phyloP scores from a whole-genome alignment of 2,888 invertebrate species.

The Lasioglossum malachurum region DNA sequence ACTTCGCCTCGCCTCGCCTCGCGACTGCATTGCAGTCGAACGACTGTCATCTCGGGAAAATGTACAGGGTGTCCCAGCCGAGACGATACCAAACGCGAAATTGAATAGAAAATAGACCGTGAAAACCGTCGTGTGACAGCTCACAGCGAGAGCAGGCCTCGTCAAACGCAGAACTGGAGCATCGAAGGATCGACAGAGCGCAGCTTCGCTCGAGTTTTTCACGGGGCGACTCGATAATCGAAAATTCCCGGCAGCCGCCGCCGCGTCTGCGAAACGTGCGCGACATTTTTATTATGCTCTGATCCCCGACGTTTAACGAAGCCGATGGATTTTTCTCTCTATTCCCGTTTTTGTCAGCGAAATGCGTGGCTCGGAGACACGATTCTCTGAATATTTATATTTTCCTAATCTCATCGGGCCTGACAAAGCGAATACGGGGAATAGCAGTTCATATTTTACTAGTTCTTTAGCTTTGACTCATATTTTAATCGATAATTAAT shows the following conservation, averaged over 20 bases:
- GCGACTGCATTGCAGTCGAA: slow-evolving; percentile 9
- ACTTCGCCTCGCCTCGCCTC: neutral
- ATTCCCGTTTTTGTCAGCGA: too few relatives aligned
- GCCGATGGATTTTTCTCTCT: neutral
- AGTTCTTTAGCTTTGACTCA: too few relatives aligned
- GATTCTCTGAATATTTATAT: too few relatives aligned
- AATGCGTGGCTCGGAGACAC: too few relatives aligned
- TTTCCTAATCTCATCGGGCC: too few relatives aligned
- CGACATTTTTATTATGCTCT: neutral
- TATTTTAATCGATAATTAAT: too few relatives aligned
- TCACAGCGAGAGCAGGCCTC: neutral
- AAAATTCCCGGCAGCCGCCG: neutral
- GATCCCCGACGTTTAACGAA: neutral
- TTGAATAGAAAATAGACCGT: slow-evolving; percentile 5
- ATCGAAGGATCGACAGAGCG: neutral
- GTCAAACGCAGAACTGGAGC: neutral
- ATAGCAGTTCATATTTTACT: too few relatives aligned
- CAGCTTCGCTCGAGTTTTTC: neutral
- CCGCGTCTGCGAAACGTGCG: neutral
- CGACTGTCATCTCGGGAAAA: slow-evolving; percentile 11
- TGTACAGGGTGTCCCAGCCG: neutral
- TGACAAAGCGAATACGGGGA: too few relatives aligned
- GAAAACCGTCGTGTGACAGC: neutral
- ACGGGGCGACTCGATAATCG: neutral
- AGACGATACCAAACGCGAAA: neutral